Percentiles rank a stretch among this genome's conserved stretches.
Conservation (phyloP, 2,797 vertebrate genomes). For the Nothura maculosa region DNA sequence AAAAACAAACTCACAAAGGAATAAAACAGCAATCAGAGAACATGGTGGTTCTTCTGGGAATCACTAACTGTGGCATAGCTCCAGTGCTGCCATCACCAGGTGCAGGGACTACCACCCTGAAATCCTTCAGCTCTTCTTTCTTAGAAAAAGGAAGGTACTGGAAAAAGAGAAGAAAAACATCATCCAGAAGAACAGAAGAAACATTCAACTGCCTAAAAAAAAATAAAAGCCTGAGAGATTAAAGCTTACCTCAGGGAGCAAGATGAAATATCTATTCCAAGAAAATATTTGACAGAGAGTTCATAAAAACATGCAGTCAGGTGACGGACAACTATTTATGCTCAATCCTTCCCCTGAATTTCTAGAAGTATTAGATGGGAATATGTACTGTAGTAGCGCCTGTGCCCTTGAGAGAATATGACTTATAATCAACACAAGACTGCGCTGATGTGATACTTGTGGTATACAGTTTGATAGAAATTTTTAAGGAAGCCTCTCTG, state of each 20-base stretch:
- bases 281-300: background rate
- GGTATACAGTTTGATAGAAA: background rate
- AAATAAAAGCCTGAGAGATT: background rate
- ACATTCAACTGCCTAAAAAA: background rate
- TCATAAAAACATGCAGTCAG: background rate
- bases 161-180: background rate
- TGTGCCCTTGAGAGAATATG: background rate
- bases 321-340: background rate
- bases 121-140: background rate
- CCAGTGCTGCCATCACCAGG: background rate
- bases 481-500: background rate
- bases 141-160: background rate
- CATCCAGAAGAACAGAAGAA: background rate
- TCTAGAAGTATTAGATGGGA: background rate
- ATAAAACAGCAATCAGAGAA: background rate
- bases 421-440: background rate
- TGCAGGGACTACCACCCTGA: background rate
- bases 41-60: background rate
- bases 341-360: background rate
- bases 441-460: background rate
- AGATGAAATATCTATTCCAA: background rate
- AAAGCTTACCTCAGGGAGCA: background rate
- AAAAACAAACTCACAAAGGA: background rate
- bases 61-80: background rate
- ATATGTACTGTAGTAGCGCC: background rate